These are phyloP conservation scores for Tupiocoris notatus DNA, from an alignment of 2,888 invertebrate genomes.

Conservation along the genomic window DNA sequence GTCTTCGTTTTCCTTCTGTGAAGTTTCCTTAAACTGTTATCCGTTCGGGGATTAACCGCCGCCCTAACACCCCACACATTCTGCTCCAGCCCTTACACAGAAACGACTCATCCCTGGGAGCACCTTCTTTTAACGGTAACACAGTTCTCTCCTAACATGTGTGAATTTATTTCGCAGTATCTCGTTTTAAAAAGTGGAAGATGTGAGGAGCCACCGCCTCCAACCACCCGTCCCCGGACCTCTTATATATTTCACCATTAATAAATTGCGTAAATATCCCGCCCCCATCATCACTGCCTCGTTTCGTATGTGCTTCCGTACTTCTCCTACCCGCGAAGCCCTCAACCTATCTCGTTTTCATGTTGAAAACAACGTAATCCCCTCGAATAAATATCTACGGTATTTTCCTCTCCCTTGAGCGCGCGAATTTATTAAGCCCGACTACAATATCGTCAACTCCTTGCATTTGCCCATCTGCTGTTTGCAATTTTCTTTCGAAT, in stretches of 20 bases:
- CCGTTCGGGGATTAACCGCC: background rate
- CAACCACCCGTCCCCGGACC: background rate
- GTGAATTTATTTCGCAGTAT: background rate
- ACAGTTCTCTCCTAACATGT: background rate
- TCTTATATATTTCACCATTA: background rate
- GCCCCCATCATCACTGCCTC: background rate
- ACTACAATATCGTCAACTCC: background rate
- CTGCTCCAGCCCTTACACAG: background rate
- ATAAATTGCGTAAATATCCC: background rate
- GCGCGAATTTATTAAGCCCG: slow-evolving; percentile 6
- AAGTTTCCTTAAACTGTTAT: background rate
- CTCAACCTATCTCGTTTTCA: background rate
- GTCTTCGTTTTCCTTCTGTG: slow-evolving; percentile 6
- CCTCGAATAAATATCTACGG: background rate
- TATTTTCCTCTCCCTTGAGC: slow-evolving; percentile 5
- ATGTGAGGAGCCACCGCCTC: background rate
- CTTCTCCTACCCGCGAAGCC: background rate
- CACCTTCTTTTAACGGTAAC: too few species aligned
- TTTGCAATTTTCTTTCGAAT: background rate
- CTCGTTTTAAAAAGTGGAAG: background rate
- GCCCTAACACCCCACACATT: background rate
- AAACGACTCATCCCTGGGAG: background rate
- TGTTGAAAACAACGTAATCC: background rate
- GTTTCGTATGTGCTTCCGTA: background rate
- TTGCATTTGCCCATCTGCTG: background rate